Conservation (phyloP, 1,140 invertebrate species). For the Trichonephila inaurata region DNA sequence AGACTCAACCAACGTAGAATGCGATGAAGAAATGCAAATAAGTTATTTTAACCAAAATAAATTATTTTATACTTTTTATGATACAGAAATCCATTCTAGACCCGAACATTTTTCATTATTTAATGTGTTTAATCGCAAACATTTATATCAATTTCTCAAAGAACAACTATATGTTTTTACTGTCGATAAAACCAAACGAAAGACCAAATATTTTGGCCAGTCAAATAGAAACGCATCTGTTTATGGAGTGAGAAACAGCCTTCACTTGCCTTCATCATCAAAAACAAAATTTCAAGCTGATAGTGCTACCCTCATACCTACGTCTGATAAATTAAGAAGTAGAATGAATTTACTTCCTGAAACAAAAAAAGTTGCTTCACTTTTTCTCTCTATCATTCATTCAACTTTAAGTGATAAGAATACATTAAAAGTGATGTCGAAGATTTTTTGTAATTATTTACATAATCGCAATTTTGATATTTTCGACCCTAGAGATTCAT, state of each 20-base stretch:
- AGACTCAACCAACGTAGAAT: background rate
- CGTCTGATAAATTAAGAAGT: background rate
- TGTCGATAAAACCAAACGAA: background rate
- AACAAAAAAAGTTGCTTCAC: background rate
- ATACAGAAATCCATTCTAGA: background rate
- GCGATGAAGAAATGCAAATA: constrained; percentile 6
- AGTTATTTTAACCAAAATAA: background rate
- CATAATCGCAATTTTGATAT: background rate
- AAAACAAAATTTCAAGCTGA: background rate
- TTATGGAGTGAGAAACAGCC: background rate
- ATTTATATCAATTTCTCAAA: background rate
- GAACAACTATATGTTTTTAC: background rate
- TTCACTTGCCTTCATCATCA: background rate
- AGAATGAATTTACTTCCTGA: background rate
- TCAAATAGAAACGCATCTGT: background rate
- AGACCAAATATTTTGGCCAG: background rate
- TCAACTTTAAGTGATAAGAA: background rate
- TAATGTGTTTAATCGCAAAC: background rate
- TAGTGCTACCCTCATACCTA: background rate
- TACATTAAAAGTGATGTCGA: background rate
- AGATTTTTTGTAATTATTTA: background rate
- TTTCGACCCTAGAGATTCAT: background rate
- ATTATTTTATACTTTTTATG: background rate
- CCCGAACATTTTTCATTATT: background rate
- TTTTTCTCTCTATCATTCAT: background rate